Evolutionary conservation across 2,113 vertebrate genomes (phyloP), one percentile per base, ranked within the genome.

Genomic region (Peromyscus maniculatus): DNA sequence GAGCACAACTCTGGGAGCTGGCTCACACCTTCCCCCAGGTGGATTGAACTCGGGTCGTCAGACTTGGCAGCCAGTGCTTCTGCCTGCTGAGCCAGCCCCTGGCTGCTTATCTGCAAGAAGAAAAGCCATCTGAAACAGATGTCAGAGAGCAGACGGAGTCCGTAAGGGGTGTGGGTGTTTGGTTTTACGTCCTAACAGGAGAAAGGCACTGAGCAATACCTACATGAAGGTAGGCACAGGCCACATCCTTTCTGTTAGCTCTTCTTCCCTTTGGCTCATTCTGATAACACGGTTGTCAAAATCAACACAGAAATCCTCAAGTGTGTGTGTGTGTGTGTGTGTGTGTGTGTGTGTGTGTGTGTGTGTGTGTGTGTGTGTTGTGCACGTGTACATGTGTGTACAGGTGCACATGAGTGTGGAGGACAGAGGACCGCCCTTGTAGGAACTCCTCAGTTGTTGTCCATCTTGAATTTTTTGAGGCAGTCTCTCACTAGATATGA

Each of bases 271-370:
- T 69, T 55, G 39, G 57, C 31, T 36, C 7, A 10, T 24, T 39
- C 52, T 52, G 49, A 77, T 36, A 77, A 80, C 19, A 69, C 1
- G 33, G 43, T 15, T 87, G 95, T 82, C 71, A 84, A 95, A 92
- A 91, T 22, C 87, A 84, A 89, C 33, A 72, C 43, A 24, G n/a
- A 92, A 80, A 15, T 5, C 24, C 33, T 72, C 24, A 3, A 36
- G 31, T 33, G 13, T 71, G 13, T 71, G 67, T 59, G 33, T 82
- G 55, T 22, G 31, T 71, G 31, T 33, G 13, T 71, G 13, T 71
- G 67, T 59, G 33, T 82, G 52, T 22, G 5, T 77, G 39, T 77
- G 24, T 77, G 39, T 22, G 24, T 46, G 39, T 46, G 12, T 39
- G 4, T 16, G 5, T 16, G 17, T 43, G 17, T 3, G 4, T 62